Conservation (phyloP, 2,888 invertebrate species). For the Tortrix viridana region DNA sequence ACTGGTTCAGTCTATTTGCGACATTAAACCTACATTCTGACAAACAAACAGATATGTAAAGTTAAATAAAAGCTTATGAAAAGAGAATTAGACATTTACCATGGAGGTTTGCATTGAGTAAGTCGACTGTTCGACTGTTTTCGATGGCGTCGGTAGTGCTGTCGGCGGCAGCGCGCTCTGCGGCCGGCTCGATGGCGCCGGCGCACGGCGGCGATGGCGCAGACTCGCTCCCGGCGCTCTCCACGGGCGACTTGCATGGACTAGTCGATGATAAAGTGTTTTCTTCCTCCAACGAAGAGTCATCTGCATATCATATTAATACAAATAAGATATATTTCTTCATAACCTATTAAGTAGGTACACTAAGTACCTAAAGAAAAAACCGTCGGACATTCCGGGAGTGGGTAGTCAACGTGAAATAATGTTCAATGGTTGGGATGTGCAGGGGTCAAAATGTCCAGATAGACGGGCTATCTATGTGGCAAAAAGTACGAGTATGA, state of each 20-base stretch:
- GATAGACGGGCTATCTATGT: too few relatives aligned
- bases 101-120: conserved; percentile 67
- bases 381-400: too few relatives aligned
- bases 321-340: too few relatives aligned
- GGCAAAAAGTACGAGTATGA: too few relatives aligned
- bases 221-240: conserved; percentile 40
- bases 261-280: conserved; percentile 74
- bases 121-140: conserved; percentile 48
- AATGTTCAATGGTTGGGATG: too few relatives aligned
- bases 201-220: conserved; percentile 47
- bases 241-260: conserved; percentile 69
- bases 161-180: conserved; percentile 47
- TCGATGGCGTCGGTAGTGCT: conserved; percentile 49
- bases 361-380: too few relatives aligned
- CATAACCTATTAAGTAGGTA: too few relatives aligned
- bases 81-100: conserved; percentile 50
- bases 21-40: not conserved
- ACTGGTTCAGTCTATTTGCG: not conserved
- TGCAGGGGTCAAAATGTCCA: too few relatives aligned
- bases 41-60: too few relatives aligned
- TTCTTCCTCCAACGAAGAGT: conserved; percentile 67
- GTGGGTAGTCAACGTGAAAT: too few relatives aligned
- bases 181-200: conserved; percentile 54
- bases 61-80: too few relatives aligned
- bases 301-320: conserved; percentile 52